Conservation (phyloP, 2,797 vertebrate species). For the Limosa lapponica region DNA sequence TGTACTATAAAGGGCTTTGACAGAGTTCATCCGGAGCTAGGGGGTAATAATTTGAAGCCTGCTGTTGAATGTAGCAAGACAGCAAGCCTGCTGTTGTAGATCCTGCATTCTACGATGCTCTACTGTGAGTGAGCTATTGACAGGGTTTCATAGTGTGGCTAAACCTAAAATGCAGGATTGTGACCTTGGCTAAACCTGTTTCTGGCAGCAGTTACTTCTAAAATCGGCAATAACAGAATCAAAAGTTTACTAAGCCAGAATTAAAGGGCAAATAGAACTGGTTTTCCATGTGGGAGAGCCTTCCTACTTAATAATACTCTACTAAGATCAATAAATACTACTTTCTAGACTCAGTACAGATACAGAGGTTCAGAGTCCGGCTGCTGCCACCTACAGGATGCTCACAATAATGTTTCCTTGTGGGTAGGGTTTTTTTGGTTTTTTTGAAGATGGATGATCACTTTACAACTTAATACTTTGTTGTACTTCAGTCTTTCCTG, state of each 20-base stretch:
- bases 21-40: neutral
- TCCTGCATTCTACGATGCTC: neutral
- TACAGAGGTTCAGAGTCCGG: neutral
- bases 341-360: neutral
- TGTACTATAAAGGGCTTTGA: neutral
- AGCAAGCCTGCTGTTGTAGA: neutral
- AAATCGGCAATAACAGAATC: neutral
- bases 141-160: neutral
- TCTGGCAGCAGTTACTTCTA: neutral
- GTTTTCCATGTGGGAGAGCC: neutral
- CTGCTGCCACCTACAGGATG: constrained; percentile 33
- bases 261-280: neutral
- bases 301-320: neutral
- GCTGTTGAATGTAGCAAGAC: neutral
- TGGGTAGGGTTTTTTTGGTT: too few species aligned
- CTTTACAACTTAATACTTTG: neutral
- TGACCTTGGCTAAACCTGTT: neutral
- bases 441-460: neutral
- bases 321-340: neutral
- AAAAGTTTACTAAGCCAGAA: neutral
- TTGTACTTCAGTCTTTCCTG: neutral
- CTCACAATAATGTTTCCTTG: neutral
- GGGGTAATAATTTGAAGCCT: neutral
- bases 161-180: neutral
- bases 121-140: neutral